Percentiles rank a stretch among this genome's conserved stretches.
Evolutionary conservation across 2,113 vertebrate genomes (phyloP).

Genomic region (Tragelaphus strepsiceros): DNA sequence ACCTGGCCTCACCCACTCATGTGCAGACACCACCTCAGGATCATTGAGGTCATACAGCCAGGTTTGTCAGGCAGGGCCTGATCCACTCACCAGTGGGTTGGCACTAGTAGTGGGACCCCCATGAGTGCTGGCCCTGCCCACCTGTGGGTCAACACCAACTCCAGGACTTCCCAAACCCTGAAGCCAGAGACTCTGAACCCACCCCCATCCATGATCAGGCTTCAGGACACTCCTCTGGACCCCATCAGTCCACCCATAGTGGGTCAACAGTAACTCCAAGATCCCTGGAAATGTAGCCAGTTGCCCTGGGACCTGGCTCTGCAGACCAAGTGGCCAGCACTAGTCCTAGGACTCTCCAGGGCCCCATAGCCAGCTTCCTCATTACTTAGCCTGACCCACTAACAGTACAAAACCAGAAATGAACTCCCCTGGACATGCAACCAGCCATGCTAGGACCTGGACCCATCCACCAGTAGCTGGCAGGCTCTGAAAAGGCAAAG

Average conservation of each 20-base stretch:
- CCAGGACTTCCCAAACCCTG: background rate
- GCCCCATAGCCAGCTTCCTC: background rate
- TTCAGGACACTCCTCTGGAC: background rate
- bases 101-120: background rate
- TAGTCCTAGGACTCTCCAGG: background rate
- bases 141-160: background rate
- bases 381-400: background rate
- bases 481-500: background rate
- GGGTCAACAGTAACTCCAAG: background rate
- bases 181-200: background rate
- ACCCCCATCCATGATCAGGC: background rate
- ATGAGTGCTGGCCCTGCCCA: fast-evolving
- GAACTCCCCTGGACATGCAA: background rate
- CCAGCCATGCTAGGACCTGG: background rate
- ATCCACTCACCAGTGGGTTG: background rate
- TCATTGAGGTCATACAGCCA: background rate
- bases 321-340: background rate
- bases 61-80: background rate
- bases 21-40: background rate
- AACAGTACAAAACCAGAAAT: background rate
- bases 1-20: background rate
- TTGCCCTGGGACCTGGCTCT: background rate
- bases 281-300: background rate
- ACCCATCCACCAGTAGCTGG: background rate
- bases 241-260: background rate